Evolutionary conservation across 2,888 invertebrate genomes (phyloP), one percentile per base, ranked within the genome.

Genomic region (Acanthosepion esculentum): DNA sequence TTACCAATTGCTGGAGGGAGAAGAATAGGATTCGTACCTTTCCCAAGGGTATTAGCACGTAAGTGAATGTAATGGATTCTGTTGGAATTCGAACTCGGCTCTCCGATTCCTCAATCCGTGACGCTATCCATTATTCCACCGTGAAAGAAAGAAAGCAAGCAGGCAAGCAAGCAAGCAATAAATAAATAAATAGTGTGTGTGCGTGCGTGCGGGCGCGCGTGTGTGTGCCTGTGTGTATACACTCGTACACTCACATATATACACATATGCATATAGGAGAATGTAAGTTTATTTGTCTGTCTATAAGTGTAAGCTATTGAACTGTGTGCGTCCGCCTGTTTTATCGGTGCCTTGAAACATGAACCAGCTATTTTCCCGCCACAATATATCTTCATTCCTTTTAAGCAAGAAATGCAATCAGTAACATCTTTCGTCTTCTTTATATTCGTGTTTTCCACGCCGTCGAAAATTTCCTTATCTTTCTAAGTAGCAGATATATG

Each of bases 341-440:
- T 29, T 78, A 10, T n/a, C n/a, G 29, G 8, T 3, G 29, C 78
- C 8, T 10, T 78, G 29, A 78, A 78, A 29, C 78, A 78, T 12
- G 7, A 78, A 78, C 10, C n/a, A n/a, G n/a, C 12, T 78, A 78
- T 78, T 78, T n/a, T n/a, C n/a, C 12, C 2, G 78, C 78, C 33
- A 78, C 23, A 78, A 78, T 78, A 78, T 78, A 78, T 78, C n/a
- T 78, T 78, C 78, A 78, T 78, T 78, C 78, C 78, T 33, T 78
- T 78, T 78, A 78, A 78, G 78, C 20, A n/a, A n/a, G 78, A 78
- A 78, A 78, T 15, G 78, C 78, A 78, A 78, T 78, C 78, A 33
- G 12, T 33, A 15, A 3, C 78, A 78, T 78, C 78, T 78, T 78
- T 33, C 41, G 41, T 41, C 33, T 78, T 78, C n/a, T 78, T 78